Percentiles rank a stretch among this genome's conserved stretches.
phyloP scores from a whole-genome alignment of 2,113 vertebrate genomes.

The Gadus chalcogrammus region DNA sequence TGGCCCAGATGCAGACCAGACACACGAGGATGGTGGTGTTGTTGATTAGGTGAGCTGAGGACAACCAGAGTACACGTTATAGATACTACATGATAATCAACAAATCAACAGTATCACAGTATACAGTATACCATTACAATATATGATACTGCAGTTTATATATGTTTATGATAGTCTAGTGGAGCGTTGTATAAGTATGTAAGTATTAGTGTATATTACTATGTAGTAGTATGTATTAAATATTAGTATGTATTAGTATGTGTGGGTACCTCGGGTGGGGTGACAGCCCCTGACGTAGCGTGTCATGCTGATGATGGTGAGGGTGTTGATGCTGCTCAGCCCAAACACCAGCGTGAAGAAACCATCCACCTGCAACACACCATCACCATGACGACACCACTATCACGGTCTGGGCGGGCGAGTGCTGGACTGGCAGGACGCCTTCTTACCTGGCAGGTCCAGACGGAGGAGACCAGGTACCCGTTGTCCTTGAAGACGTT shows the following conservation, averaged over 20 bases:
- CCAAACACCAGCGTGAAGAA: slow-evolving; percentile 83
- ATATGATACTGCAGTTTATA: too few relatives aligned
- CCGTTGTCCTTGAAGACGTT: slow-evolving; percentile 71
- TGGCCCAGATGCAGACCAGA: slow-evolving; percentile 76
- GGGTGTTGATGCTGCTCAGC: slow-evolving; percentile 82
- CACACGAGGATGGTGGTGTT: slow-evolving; percentile 63
- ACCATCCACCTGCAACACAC: slow-evolving; percentile 74
- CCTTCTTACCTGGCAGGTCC: slow-evolving; percentile 70
- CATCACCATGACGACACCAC: neutral
- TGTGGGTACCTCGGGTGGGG: slow-evolving; percentile 68
- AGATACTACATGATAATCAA: too few relatives aligned
- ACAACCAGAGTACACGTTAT: neutral
- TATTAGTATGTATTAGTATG: too few relatives aligned
- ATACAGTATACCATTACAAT: too few relatives aligned
- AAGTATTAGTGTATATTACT: too few relatives aligned
- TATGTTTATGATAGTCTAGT: too few relatives aligned
- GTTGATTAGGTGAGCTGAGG: slow-evolving; percentile 74
- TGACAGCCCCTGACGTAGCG: slow-evolving; percentile 80
- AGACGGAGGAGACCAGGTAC: slow-evolving; percentile 69
- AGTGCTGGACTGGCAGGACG: neutral
- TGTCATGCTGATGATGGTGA: slow-evolving; percentile 81
- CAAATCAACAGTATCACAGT: too few relatives aligned
- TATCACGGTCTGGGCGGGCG: too few relatives aligned
- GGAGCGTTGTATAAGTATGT: too few relatives aligned
- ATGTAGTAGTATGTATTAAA: too few relatives aligned